These are phyloP conservation scores for Nematopogon swammerdamellus DNA, from an alignment of 2,888 invertebrate genomes.

Conservation along the genomic window DNA sequence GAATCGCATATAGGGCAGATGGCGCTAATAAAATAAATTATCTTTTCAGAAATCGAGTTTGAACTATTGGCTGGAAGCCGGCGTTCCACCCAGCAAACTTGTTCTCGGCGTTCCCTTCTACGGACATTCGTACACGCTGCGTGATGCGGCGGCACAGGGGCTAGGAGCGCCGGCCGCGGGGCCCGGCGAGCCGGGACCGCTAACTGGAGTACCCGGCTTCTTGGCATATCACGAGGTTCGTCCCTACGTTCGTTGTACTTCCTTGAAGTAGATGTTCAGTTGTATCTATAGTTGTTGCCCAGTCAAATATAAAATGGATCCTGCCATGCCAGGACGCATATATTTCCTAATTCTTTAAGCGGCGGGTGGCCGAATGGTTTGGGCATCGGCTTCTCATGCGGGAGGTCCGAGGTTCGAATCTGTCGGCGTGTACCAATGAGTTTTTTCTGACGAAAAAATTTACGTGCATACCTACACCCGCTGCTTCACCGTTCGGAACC, in stretches of 20 bases:
- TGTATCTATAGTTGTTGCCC: not conserved
- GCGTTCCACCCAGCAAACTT: slow-evolving; percentile 63
- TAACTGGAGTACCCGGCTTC: slow-evolving; percentile 69
- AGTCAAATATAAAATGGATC: no score
- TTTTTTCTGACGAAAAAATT: no score
- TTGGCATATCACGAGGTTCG: slow-evolving; percentile 72
- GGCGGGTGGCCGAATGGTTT: no score
- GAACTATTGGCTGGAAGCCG: slow-evolving; percentile 67
- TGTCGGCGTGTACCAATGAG: no score
- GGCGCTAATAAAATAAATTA: no score
- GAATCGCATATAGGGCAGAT: no score
- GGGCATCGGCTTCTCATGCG: no score
- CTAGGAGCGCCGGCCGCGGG: slow-evolving; percentile 61
- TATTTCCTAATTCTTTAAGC: no score
- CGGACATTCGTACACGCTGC: slow-evolving; percentile 69
- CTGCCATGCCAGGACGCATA: no score
- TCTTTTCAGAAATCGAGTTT: slow-evolving; percentile 65
- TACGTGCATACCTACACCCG: no score
- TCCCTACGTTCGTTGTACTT: slow-evolving; percentile 1
- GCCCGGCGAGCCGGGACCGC: slow-evolving; percentile 67
- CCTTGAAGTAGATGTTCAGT: not conserved
- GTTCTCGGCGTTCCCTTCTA: slow-evolving; percentile 76
- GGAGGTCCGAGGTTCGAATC: no score
- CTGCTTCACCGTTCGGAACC: no score
- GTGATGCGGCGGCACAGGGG: slow-evolving; percentile 37